phyloP scores from a whole-genome alignment of 2,113 vertebrate species.

The Aptenodytes forsteri region DNA sequence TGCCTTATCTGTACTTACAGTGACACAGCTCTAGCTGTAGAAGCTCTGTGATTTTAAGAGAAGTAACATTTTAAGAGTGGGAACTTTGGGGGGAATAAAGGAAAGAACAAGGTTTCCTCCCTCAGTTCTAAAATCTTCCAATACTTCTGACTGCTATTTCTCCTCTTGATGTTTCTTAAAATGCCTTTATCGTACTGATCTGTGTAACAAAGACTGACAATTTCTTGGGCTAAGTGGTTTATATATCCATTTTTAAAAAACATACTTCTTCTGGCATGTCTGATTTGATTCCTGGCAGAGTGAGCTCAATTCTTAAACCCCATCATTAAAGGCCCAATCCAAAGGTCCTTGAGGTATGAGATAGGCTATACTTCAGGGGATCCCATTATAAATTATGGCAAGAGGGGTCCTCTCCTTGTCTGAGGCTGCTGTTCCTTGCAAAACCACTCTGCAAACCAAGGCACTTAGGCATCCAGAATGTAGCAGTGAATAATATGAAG shows the following conservation, averaged over 20 bases:
- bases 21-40: background rate
- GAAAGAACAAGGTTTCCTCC: background rate
- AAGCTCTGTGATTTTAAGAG: background rate
- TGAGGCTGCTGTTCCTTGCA: background rate
- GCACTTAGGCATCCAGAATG: background rate
- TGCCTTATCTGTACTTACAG: background rate
- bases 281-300: background rate
- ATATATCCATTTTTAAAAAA: background rate
- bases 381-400: background rate
- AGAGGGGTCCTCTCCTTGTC: background rate
- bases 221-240: background rate
- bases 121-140: background rate
- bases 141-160: background rate
- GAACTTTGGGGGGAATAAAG: background rate
- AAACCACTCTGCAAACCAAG: background rate
- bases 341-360: background rate
- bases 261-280: background rate
- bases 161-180: background rate
- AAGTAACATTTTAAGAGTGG: background rate
- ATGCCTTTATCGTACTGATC: background rate
- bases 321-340: background rate
- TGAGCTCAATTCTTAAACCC: background rate
- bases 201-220: background rate
- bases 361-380: background rate
- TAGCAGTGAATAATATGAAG: background rate